These are phyloP conservation scores for Nebria salina DNA, from an alignment of 2,888 invertebrate genomes.

Conservation along the genomic window DNA sequence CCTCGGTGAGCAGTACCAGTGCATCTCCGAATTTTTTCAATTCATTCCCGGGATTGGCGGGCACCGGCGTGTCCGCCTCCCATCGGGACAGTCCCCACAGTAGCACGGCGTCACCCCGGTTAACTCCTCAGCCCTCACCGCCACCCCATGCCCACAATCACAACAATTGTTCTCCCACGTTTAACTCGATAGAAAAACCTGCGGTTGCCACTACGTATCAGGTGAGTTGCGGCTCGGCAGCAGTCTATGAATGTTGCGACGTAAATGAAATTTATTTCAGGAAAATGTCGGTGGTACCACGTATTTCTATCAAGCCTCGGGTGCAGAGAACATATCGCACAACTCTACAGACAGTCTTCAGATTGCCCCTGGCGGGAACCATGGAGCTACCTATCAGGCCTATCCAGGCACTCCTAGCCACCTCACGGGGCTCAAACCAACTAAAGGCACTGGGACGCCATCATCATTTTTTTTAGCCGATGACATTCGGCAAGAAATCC, in stretches of 20 bases:
- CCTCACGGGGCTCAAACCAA: constrained; percentile 65
- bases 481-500: constrained; percentile 80
- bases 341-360: constrained; percentile 40
- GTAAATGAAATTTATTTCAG: constrained; percentile 60
- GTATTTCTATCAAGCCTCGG: constrained; percentile 84
- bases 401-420: constrained; percentile 74
- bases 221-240: constrained; percentile 49
- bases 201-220: constrained; percentile 59
- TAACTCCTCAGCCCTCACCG: constrained; percentile 65
- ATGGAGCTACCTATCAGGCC: constrained; percentile 66
- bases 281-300: constrained; percentile 95
- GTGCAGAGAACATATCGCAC: constrained; percentile 55
- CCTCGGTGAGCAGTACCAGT: constrained; percentile 52
- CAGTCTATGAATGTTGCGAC: background rate
- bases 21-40: constrained; percentile 61
- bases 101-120: constrained; percentile 60
- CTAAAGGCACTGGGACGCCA: constrained; percentile 59
- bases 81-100: constrained; percentile 59
- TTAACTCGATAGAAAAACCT: constrained; percentile 55
- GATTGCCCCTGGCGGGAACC: constrained; percentile 48
- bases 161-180: constrained; percentile 60
- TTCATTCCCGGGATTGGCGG: constrained; percentile 57
- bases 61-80: constrained; percentile 52
- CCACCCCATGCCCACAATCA: constrained; percentile 56
- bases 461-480: constrained; percentile 86